These are phyloP conservation scores for Melangyna quadrimaculata DNA, from an alignment of 2,888 invertebrate species.

Conservation along the genomic window DNA sequence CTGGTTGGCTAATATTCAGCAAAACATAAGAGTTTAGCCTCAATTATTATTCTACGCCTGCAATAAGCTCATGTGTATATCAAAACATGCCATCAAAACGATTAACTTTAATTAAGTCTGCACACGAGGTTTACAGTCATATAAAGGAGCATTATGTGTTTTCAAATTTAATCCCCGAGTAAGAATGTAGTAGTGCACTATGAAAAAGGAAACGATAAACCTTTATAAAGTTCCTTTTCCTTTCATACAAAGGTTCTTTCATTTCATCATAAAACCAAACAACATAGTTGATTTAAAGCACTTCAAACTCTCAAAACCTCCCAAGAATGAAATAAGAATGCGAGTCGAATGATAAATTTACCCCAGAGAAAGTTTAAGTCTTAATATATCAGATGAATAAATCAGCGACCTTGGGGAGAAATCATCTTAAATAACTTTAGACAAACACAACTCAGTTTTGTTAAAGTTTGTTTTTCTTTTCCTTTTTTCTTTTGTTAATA, in stretches of 20 bases:
- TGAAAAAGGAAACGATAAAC: background rate
- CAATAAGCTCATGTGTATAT: background rate
- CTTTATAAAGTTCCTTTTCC: background rate
- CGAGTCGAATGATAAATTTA: constrained; percentile 43
- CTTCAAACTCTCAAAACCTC: constrained; percentile 25
- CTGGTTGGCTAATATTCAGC: background rate
- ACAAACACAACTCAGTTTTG: constrained; percentile 24
- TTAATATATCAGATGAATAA: constrained; percentile 63
- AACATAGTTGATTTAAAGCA: constrained; percentile 32
- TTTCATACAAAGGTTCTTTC: background rate
- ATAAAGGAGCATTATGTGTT: constrained; percentile 1
- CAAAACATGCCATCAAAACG: constrained; percentile 19
- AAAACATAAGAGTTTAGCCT: background rate
- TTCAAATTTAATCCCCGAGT: background rate
- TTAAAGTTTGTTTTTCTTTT: constrained; percentile 2
- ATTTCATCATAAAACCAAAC: constrained; percentile 10
- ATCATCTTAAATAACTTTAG: constrained; percentile 50
- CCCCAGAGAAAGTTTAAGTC: constrained; percentile 44
- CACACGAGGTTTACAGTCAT: constrained; percentile 31
- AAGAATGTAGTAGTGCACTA: background rate
- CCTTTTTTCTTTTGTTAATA: background rate
- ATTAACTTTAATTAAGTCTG: constrained; percentile 37
- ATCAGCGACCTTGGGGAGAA: constrained; percentile 60
- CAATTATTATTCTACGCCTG: background rate
- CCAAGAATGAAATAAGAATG: constrained; percentile 22